Conservation (phyloP, 2,888 invertebrate genomes). For the Campoplex nolae region DNA sequence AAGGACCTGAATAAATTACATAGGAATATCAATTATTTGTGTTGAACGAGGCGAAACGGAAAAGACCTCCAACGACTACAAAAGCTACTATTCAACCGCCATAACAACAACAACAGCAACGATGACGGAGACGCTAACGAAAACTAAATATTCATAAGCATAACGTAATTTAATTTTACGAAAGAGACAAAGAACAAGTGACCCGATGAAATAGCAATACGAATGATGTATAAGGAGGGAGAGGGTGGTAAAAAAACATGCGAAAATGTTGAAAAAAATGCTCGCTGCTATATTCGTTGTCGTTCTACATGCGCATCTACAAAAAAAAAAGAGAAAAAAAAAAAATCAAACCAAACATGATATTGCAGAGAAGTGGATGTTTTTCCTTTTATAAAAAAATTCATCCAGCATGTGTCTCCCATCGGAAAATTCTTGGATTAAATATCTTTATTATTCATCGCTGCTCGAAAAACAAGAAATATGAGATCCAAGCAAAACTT, state of each 20-base stretch:
- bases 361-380: not conserved
- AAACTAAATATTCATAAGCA: conserved; percentile 61
- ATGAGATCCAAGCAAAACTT: not conserved
- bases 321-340: not conserved
- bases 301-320: conserved; percentile 51
- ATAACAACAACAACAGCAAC: not conserved
- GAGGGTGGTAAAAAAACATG: not conserved
- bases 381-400: conserved; percentile 31
- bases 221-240: not conserved
- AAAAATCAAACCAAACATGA: conserved; percentile 31
- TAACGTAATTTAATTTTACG: conserved; percentile 38
- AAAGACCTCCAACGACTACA: conserved; percentile 26
- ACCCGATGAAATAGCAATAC: not conserved
- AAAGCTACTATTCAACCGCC: conserved; percentile 41
- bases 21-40: conserved; percentile 37
- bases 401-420: conserved; percentile 4
- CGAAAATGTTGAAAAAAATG: conserved; percentile 9
- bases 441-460: conserved; percentile 33
- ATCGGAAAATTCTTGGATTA: conserved; percentile 21
- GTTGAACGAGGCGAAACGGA: not conserved
- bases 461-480: conserved; percentile 12
- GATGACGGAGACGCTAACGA: conserved; percentile 1
- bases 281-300: conserved; percentile 5
- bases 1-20: conserved; percentile 90
- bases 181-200: conserved; percentile 43